These are phyloP conservation scores for Oreochromis mossambicus DNA, from an alignment of 2,797 vertebrate species.

Conservation along the genomic window DNA sequence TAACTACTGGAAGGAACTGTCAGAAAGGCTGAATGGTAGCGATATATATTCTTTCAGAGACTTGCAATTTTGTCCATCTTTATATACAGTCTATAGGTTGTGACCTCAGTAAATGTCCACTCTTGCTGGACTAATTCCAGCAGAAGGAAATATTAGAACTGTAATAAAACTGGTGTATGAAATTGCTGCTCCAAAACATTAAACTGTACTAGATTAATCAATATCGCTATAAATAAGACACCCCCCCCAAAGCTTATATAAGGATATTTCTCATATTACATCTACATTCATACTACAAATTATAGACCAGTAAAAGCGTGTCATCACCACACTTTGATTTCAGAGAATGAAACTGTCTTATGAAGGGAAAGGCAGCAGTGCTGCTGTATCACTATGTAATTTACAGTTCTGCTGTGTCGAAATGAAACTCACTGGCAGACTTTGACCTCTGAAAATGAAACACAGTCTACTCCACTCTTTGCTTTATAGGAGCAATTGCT, in stretches of 20 bases:
- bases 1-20: neutral
- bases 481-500: neutral
- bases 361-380: neutral
- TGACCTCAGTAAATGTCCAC: neutral
- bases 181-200: neutral
- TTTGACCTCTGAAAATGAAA: slow-evolving; percentile 4
- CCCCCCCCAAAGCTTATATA: neutral
- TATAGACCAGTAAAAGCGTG: neutral
- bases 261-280: neutral
- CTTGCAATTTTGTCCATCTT: neutral
- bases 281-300: neutral
- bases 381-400: neutral
- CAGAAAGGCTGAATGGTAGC: neutral
- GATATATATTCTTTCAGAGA: neutral
- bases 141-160: neutral
- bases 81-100: neutral
- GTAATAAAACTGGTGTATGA: neutral
- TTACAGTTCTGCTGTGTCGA: neutral
- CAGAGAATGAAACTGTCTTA: neutral
- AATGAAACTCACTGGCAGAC: neutral
- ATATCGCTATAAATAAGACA: neutral
- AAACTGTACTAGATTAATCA: neutral
- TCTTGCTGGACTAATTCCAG: neutral
- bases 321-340: neutral
- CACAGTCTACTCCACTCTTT: neutral